Evolutionary conservation across 1,140 invertebrate genomes (phyloP).

Genomic region (Ganaspis sp.): DNA sequence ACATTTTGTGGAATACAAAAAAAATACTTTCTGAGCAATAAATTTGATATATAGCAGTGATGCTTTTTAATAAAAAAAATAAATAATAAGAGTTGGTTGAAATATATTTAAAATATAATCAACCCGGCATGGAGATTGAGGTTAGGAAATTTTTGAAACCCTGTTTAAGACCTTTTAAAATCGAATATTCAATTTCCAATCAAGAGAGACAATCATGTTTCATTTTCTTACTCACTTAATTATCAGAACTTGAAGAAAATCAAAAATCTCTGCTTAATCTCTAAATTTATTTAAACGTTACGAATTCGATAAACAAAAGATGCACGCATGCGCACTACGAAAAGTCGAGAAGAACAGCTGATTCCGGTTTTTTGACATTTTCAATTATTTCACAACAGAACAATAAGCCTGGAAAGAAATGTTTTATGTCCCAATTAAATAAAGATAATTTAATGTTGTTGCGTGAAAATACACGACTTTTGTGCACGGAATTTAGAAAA

Average conservation of each 20-base stretch:
- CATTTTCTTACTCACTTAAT: background rate
- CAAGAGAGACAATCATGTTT: background rate
- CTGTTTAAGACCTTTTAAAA: background rate
- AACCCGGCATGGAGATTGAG: background rate
- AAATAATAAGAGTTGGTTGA: too few species aligned
- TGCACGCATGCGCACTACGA: background rate
- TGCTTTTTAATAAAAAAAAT: slow-evolving; percentile 2
- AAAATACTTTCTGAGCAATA: too few species aligned
- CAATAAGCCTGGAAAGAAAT: background rate
- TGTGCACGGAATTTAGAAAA: background rate
- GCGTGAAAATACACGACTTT: background rate
- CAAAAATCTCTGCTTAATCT: background rate
- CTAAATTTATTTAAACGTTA: slow-evolving; percentile 2
- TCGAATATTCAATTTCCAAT: background rate
- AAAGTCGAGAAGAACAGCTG: background rate
- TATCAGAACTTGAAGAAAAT: background rate
- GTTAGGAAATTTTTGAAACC: background rate
- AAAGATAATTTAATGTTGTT: background rate
- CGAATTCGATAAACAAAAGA: slow-evolving; percentile 2
- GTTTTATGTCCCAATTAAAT: background rate
- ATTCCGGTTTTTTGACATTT: slow-evolving; percentile 10
- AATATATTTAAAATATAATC: background rate
- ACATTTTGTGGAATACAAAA: too few species aligned
- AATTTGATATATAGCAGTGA: too few species aligned
- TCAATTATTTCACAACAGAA: background rate